These are phyloP conservation scores for Plusia festucae DNA, from an alignment of 2,888 invertebrate genomes.

Conservation along the genomic window DNA sequence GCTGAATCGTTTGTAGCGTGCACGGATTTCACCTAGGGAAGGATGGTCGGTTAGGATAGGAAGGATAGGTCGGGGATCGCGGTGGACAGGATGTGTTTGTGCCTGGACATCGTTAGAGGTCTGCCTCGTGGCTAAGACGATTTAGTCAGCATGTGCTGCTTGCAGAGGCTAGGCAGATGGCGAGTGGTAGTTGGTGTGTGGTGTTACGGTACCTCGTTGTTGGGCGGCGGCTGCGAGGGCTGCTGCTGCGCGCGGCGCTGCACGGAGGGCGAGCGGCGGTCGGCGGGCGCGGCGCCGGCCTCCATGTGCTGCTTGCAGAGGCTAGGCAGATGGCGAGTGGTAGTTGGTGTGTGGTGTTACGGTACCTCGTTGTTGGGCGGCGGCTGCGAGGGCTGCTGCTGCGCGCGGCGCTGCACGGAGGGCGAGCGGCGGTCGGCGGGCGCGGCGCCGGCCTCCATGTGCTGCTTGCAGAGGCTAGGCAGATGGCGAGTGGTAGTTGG, in stretches of 20 bases:
- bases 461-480: constrained; percentile 69
- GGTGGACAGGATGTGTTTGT: background rate
- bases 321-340: constrained; percentile 84
- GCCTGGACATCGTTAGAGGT: too few relatives aligned
- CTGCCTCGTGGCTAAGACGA: too few relatives aligned
- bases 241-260: constrained; percentile 82
- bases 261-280: constrained; percentile 84
- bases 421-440: constrained; percentile 83
- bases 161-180: constrained; percentile 84
- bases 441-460: constrained; percentile 80
- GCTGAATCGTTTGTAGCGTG: constrained; percentile 86
- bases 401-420: constrained; percentile 82
- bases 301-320: constrained; percentile 82
- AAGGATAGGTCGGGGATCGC: constrained; percentile 10
- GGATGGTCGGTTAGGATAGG: constrained; percentile 36
- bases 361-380: constrained; percentile 85
- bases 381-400: constrained; percentile 80
- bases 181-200: constrained; percentile 81
- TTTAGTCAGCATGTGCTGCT: constrained; percentile 71
- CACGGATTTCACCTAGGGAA: constrained; percentile 75
- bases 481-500: too few relatives aligned
- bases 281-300: constrained; percentile 77
- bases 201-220: constrained; percentile 85
- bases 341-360: constrained; percentile 80
- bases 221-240: constrained; percentile 82